Conservation (phyloP, 2,888 invertebrate species). For the Oxyscelio sp. region DNA sequence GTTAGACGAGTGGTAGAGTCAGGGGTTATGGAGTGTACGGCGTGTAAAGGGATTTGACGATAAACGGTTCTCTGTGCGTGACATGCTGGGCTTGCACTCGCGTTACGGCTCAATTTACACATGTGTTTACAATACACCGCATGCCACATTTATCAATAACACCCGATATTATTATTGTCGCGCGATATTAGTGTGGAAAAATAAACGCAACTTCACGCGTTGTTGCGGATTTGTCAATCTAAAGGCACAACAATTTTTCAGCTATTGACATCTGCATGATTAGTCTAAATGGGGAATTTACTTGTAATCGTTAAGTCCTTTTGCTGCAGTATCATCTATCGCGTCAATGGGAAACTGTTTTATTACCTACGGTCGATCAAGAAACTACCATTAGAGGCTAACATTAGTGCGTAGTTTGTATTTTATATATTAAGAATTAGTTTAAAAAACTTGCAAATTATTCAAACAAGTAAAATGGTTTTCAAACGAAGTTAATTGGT, state of each 20-base stretch:
- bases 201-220: slow-evolving; percentile 30
- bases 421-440: too few relatives aligned
- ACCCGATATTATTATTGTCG: slow-evolving; percentile 30
- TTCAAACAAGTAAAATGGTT: too few relatives aligned
- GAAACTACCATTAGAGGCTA: too few relatives aligned
- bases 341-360: not conserved
- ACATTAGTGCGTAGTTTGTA: too few relatives aligned
- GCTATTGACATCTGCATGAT: slow-evolving; percentile 27
- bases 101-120: slow-evolving; percentile 65
- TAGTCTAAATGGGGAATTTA: not conserved
- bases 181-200: slow-evolving; percentile 45
- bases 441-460: too few relatives aligned
- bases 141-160: slow-evolving; percentile 65
- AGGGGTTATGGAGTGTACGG: slow-evolving; percentile 79
- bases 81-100: slow-evolving; percentile 73
- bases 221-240: slow-evolving; percentile 37
- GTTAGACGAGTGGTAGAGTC: slow-evolving; percentile 75
- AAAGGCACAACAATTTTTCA: slow-evolving; percentile 33
- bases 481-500: not conserved
- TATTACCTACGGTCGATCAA: slow-evolving; percentile 1
- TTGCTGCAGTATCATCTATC: not conserved
- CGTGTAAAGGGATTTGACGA: slow-evolving; percentile 82
- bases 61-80: slow-evolving; percentile 82
- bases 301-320: not conserved
- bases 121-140: slow-evolving; percentile 61